phyloP scores from a whole-genome alignment of 1,140 invertebrate genomes.

The Pomacea maculata region DNA sequence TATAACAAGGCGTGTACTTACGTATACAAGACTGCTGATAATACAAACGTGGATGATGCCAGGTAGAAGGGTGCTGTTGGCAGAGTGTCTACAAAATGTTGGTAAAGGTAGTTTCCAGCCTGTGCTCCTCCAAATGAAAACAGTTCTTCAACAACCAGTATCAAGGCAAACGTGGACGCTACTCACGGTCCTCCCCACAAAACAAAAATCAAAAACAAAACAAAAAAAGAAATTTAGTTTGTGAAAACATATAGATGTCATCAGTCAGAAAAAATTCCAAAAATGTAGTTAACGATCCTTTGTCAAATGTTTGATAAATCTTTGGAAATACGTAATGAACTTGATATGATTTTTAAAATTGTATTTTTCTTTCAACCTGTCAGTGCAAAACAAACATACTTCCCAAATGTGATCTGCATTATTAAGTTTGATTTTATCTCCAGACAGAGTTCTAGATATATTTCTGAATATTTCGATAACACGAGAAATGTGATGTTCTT shows the following conservation, averaged over 20 bases:
- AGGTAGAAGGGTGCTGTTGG: conserved; percentile 11
- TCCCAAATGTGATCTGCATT: too few species aligned
- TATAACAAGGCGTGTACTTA: neutral
- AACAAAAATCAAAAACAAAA: neutral
- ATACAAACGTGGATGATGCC: neutral
- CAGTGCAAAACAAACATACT: too few species aligned
- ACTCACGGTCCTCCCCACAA: too few species aligned
- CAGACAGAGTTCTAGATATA: too few species aligned
- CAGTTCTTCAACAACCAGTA: neutral
- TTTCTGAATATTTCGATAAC: too few species aligned
- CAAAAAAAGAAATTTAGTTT: too few species aligned
- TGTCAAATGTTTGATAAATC: neutral
- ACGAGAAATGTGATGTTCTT: too few species aligned
- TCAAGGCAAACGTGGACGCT: conserved; percentile 6
- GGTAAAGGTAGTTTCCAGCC: conserved; percentile 1
- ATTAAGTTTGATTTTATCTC: too few species aligned
- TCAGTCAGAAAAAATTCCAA: neutral
- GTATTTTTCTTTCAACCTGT: too few species aligned
- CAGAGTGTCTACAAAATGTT: neutral
- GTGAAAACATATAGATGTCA: neutral
- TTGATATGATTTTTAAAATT: too few species aligned
- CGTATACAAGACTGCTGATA: neutral
- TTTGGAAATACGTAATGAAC: neutral
- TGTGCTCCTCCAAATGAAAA: neutral
- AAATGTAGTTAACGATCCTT: neutral